phyloP scores from a whole-genome alignment of 2,888 invertebrate species.

The Pyralis farinalis region DNA sequence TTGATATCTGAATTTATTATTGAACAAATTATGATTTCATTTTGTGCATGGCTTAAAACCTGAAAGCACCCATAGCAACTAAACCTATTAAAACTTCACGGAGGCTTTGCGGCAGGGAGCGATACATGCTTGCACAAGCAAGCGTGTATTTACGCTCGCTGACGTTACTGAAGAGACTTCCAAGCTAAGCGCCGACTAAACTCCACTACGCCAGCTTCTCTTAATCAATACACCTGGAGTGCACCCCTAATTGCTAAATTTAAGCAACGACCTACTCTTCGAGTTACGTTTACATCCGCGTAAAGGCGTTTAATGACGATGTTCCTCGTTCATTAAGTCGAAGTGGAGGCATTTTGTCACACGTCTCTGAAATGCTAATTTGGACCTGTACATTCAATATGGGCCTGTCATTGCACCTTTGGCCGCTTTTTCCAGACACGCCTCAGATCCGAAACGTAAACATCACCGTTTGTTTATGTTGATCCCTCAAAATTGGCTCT shows the following conservation, averaged over 20 bases:
- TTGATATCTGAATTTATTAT: too few species aligned
- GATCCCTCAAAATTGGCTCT: conserved; percentile 27
- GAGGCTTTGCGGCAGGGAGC: too few species aligned
- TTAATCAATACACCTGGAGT: conserved; percentile 48
- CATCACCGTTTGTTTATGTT: conserved; percentile 57
- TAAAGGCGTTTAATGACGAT: conserved; percentile 65
- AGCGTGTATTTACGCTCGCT: neutral
- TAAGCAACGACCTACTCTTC: conserved; percentile 37
- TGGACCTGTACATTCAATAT: conserved; percentile 68
- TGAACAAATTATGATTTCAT: too few species aligned
- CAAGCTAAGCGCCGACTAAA: conserved; percentile 2
- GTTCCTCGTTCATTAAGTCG: conserved; percentile 70
- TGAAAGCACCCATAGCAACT: too few species aligned
- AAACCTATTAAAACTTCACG: too few species aligned
- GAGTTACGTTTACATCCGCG: conserved; percentile 45
- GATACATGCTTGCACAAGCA: too few species aligned
- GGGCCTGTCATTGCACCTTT: conserved; percentile 51
- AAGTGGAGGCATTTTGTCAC: conserved; percentile 59
- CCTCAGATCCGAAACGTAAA: conserved; percentile 46
- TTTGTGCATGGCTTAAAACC: too few species aligned
- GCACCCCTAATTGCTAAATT: conserved; percentile 60
- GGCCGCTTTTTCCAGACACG: conserved; percentile 51
- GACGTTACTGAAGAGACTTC: neutral
- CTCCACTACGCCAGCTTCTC: conserved; percentile 27
- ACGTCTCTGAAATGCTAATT: conserved; percentile 76